Evolutionary conservation across 2,113 vertebrate genomes (phyloP).

Genomic region (Silurus asotus): DNA sequence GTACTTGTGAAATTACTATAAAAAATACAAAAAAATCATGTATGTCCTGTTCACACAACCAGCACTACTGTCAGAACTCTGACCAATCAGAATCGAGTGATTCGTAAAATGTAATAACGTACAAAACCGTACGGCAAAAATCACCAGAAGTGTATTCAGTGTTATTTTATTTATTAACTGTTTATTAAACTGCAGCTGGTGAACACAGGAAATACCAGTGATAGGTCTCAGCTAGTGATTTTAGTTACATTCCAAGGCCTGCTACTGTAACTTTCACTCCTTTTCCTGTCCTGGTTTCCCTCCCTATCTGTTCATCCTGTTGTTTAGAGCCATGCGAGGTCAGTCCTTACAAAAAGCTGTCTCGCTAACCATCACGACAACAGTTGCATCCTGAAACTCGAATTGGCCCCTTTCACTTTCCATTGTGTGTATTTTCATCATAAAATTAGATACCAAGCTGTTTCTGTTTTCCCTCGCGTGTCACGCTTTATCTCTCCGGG

Average conservation of each 20-base stretch:
- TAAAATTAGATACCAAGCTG: conserved; percentile 15
- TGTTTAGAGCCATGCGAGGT: background rate
- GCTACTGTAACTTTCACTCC: conserved; percentile 9
- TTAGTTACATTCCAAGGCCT: background rate
- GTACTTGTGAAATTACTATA: background rate
- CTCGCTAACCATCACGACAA: background rate
- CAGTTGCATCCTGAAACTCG: conserved; percentile 30
- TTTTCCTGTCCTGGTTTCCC: background rate
- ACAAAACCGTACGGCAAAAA: background rate
- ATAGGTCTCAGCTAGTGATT: background rate
- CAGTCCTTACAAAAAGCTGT: background rate
- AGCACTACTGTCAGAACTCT: background rate
- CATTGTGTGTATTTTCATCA: conserved; percentile 55
- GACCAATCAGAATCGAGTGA: background rate
- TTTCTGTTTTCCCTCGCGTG: conserved; percentile 23
- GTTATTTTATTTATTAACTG: background rate
- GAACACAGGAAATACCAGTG: background rate
- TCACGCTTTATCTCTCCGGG: conserved; percentile 38
- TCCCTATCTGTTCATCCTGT: background rate
- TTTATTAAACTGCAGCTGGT: background rate
- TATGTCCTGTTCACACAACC: background rate
- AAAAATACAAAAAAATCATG: background rate
- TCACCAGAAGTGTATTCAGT: background rate
- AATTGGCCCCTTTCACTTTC: conserved; percentile 49
- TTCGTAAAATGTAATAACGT: background rate